phyloP scores from a whole-genome alignment of 2,113 vertebrate species.

The Empidonax alnorum region DNA sequence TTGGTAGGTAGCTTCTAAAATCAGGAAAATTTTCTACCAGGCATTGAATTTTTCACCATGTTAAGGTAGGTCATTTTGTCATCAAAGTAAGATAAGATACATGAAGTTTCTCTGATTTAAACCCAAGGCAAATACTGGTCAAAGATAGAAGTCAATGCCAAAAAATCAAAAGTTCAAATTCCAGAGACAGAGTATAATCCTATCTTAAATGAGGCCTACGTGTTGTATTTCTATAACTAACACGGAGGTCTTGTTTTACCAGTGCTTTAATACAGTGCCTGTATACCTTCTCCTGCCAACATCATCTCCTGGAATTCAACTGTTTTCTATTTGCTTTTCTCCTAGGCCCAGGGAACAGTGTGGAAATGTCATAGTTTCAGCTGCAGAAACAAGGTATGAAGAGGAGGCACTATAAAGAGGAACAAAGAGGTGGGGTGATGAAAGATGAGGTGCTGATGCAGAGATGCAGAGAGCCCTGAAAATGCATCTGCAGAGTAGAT shows the following conservation, averaged over 20 bases:
- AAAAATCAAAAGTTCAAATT: neutral
- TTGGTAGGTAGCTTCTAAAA: neutral
- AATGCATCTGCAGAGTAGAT: neutral
- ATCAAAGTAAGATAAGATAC: neutral
- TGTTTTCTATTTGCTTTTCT: slow-evolving; percentile 9
- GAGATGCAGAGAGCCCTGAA: neutral
- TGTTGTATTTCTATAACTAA: neutral
- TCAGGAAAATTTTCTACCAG: neutral
- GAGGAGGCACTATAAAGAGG: neutral
- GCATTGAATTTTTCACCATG: neutral
- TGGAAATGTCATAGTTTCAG: slow-evolving; percentile 18
- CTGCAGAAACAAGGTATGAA: slow-evolving; percentile 12
- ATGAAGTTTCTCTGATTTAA: neutral
- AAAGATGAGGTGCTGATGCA: neutral
- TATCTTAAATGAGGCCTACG: neutral
- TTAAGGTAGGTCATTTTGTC: neutral
- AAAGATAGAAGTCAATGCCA: neutral
- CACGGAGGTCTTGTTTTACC: neutral
- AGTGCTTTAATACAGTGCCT: neutral
- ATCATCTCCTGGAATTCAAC: slow-evolving; percentile 26
- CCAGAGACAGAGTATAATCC: neutral
- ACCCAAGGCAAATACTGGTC: neutral
- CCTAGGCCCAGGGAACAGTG: neutral
- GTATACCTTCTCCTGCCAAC: neutral
- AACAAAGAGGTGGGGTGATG: slow-evolving; percentile 11